A percentile compares a stretch with the other conserved stretches of the same genome.
Conservation (phyloP, 2,797 vertebrate species). For the Enteromius paludinosus region DNA sequence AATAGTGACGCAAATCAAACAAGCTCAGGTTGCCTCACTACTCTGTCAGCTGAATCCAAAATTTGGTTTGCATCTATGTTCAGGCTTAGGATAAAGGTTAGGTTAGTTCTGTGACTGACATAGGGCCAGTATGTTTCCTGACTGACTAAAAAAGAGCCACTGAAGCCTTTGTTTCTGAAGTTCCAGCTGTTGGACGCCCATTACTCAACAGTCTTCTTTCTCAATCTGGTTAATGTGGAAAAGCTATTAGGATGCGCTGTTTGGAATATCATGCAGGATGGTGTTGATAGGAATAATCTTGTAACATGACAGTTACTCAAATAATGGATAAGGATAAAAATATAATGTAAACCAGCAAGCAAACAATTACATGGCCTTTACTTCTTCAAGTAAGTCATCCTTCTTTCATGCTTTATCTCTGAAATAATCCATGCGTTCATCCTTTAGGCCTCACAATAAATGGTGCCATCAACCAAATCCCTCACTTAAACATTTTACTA, state of each 20-base stretch:
- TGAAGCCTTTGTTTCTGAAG: neutral
- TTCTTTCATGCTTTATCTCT: neutral
- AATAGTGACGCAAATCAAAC: constrained; percentile 39
- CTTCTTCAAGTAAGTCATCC: too few species aligned
- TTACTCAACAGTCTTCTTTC: neutral
- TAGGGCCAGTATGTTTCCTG: neutral
- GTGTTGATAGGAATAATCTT: neutral
- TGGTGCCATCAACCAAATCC: neutral
- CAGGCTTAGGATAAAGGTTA: neutral
- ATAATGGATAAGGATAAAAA: neutral
- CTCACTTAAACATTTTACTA: neutral
- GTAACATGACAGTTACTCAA: neutral
- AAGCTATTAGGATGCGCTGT: neutral
- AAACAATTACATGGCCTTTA: constrained; percentile 3
- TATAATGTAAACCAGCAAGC: neutral
- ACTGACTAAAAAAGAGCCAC: neutral
- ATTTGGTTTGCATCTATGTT: neutral
- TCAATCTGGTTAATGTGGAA: neutral
- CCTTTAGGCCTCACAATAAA: neutral
- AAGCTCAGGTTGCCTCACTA: constrained; percentile 54
- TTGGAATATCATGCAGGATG: neutral
- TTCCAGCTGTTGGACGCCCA: neutral
- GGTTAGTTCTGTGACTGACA: neutral
- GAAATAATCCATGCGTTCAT: neutral
- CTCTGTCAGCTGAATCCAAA: constrained; percentile 5